Percentiles rank a stretch among this genome's conserved stretches.
phyloP scores from a whole-genome alignment of 1,140 invertebrate genomes.

The Trachymyrmex septentrionalis region DNA sequence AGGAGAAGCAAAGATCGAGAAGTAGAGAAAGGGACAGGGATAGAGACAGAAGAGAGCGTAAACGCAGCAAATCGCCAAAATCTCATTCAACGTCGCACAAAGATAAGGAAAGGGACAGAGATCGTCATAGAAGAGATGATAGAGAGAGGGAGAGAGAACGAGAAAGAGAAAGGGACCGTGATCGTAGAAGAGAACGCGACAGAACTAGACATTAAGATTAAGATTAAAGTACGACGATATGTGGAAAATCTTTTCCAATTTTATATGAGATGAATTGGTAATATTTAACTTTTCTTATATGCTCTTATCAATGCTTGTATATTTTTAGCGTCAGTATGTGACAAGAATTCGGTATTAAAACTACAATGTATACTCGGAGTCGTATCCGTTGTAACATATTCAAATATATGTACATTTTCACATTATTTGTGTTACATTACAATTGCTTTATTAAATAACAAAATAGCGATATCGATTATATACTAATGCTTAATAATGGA shows the following conservation, averaged over 20 bases:
- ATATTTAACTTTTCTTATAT: constrained; percentile 46
- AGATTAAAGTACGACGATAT: neutral
- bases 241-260: constrained; percentile 39
- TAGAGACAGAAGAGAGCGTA: constrained; percentile 83
- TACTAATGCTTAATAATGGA: constrained; percentile 15
- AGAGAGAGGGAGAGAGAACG: constrained; percentile 84
- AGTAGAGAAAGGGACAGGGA: constrained; percentile 88
- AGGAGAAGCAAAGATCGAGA: constrained; percentile 85
- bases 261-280: constrained; percentile 12
- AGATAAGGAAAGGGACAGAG: constrained; percentile 83
- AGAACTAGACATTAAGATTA: constrained; percentile 73
- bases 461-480: constrained; percentile 36
- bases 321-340: constrained; percentile 23
- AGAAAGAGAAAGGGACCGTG: constrained; percentile 72
- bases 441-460: constrained; percentile 53
- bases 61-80: constrained; percentile 83
- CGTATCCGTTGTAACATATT: constrained; percentile 28
- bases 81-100: constrained; percentile 77
- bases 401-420: constrained; percentile 53
- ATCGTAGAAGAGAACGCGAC: constrained; percentile 84
- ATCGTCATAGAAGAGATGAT: constrained; percentile 84
- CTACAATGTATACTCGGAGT: constrained; percentile 23
- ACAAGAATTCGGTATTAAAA: constrained; percentile 70
- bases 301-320: constrained; percentile 19
- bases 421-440: constrained; percentile 45